Conservation (phyloP, 2,113 vertebrate species). For the Penelope pileata region DNA sequence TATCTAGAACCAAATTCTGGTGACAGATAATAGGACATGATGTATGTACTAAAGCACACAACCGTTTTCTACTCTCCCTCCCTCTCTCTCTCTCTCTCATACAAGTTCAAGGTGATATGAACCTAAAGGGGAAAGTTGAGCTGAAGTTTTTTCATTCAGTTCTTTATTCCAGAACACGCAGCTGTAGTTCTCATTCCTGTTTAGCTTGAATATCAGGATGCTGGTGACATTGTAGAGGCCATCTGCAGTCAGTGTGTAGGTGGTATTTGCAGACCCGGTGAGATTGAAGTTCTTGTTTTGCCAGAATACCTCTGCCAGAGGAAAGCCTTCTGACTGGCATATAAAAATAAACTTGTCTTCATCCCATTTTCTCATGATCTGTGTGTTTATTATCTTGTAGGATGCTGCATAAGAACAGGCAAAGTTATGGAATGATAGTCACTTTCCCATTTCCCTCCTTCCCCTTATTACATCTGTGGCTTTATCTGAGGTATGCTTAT, state of each 20-base stretch:
- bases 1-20: background rate
- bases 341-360: constrained; percentile 70
- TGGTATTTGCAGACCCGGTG: constrained; percentile 66
- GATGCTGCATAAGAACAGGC: constrained; percentile 59
- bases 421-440: background rate
- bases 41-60: background rate
- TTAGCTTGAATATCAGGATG: constrained; percentile 66
- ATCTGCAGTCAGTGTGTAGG: constrained; percentile 48
- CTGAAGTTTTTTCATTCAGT: constrained; percentile 42
- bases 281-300: constrained; percentile 42
- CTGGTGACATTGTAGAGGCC: constrained; percentile 83
- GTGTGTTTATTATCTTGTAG: constrained; percentile 70
- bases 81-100: background rate
- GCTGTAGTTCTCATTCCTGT: constrained; percentile 76
- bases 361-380: background rate
- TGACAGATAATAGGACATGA: background rate
- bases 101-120: background rate
- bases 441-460: background rate
- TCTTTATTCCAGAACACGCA: constrained; percentile 78
- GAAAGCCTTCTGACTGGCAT: constrained; percentile 85
- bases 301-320: constrained; percentile 81
- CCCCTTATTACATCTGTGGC: background rate
- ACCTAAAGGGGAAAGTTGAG: constrained; percentile 43
- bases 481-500: background rate
- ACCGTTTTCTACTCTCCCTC: background rate